Base-by-base conservation (phyloP, 2,888 invertebrate genomes). In the Andrena bucephala region DNA sequence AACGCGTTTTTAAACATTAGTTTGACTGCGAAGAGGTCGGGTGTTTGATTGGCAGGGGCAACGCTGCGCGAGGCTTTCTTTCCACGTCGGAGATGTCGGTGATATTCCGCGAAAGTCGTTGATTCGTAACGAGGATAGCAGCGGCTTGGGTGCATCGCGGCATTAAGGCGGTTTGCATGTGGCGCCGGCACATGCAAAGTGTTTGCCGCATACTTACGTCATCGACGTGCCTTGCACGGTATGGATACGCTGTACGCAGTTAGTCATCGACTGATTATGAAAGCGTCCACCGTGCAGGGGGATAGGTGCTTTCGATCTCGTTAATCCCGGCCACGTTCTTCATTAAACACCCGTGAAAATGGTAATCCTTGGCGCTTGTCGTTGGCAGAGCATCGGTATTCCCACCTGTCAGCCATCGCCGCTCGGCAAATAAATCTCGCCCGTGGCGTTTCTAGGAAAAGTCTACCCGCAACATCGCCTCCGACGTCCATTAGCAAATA, bases 151-250 rank as follows among this genome's bases (percentile, higher is more conserved):
- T 27, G 52, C 57, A 27, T 29, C 20, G 16, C 54, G 50, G 59
- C 70, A 60, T 82, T 66, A 59, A 72, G 80, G 70, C 63, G 63
- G 20, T 60, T 73, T 71, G 36, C 80, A 73, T 69, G 69, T 70
- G 86, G 85, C 70, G 57, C 67, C 75, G 76, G 78, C 68, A 70
- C 71, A 69, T 71, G 57, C 63, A 66, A 77, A 70, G 33, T 67
- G 71, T 77, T 80, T 62, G 68, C 73, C 67, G 27, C 48, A 71
- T 70, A 78, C 85, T 92, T 90, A 91, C 93, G 93, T 93, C 93
- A 93, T 89, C 89, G 90, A 83, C 87, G 84, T 91, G 90, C 93
- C 93, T 85, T 91, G 91, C 92, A 93, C 91, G 92, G 92, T 87
- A 89, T 91, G 89, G 90, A 84, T 87, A 85, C 87, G 90, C 86